phyloP scores from a whole-genome alignment of 2,113 vertebrate genomes.

The Lichenostomus cassidix region DNA sequence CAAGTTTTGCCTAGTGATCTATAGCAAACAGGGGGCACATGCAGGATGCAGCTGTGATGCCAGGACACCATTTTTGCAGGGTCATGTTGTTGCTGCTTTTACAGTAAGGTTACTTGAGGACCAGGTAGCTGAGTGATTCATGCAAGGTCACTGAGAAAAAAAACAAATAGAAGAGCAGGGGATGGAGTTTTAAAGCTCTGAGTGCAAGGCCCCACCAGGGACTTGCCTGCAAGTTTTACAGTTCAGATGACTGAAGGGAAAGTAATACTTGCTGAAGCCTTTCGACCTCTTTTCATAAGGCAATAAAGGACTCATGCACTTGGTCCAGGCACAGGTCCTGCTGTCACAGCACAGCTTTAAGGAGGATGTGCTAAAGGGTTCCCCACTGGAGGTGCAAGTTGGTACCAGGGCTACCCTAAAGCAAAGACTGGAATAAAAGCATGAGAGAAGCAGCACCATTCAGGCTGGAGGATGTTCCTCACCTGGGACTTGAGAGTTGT shows the following conservation, averaged over 20 bases:
- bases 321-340: not conserved
- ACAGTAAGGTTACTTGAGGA: not conserved
- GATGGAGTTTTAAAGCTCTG: not conserved
- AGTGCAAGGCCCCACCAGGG: not conserved
- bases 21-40: not conserved
- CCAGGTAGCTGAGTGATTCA: not conserved
- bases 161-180: not conserved
- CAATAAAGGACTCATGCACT: not conserved
- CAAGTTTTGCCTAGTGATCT: not conserved
- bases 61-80: not conserved
- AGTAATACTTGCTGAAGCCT: not conserved
- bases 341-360: not conserved
- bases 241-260: not conserved
- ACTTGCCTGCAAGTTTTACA: not conserved
- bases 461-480: not conserved
- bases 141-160: not conserved
- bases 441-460: not conserved
- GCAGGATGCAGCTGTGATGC: not conserved
- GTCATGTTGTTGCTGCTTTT: not conserved
- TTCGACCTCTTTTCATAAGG: not conserved
- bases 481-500: not conserved
- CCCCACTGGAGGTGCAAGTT: not conserved
- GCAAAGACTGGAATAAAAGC: not conserved
- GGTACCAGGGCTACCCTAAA: not conserved
- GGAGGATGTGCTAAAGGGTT: not conserved